Base-by-base conservation (phyloP, 30 jellyfish, hydroid and myxozoan genomes). In the Pelagia noctiluca region DNA sequence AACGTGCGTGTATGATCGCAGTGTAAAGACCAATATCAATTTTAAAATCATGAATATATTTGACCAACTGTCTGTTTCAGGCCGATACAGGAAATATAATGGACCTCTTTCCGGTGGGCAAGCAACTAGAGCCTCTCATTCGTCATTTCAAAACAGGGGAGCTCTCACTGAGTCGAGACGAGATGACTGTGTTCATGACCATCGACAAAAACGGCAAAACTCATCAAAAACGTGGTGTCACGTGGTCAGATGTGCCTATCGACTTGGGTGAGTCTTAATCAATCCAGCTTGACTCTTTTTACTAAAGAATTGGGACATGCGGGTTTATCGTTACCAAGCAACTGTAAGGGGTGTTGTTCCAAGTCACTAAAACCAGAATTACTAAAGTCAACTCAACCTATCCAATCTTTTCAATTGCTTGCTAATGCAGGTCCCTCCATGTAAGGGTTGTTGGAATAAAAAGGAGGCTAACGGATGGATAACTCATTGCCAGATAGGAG, bases 161-260 rank as follows among this genome's bases (percentile, higher is more conserved):
- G 63, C 63, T 93, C 30, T 97, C 96, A 18, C 78, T 93, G 61
- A 88, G 88, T 75, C 78, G 90, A 28, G 98, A 93, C 38, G 97
- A 87, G 53, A 90, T 93, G 78, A 93, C 98, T 2, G 96, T 93
- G 46, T 93, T 86, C 49, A 52, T 88, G 53, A 75, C 63, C 66
- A 78, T 89, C 32, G 95, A 84, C 30, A 74, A 82, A 22, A 50
- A 83, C 24, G 96, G 94, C 26, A 68, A 29, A 47, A 80, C 91
- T 10, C 67, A 76, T 21, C 92, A 87, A 66, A 87, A 65, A 35
- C 97, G 76, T 82, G 96, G 97, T 26, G 94, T 86, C 76, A 93
- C 98, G 12, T 93, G 98, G 98, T 87, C 98, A 22, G 98, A 93
- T 54, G 84, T 72, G 1, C 98, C 98, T 1, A 38, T 42, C 22